Base-by-base conservation (phyloP, 2,888 invertebrate genomes). In the Muscina levida region DNA sequence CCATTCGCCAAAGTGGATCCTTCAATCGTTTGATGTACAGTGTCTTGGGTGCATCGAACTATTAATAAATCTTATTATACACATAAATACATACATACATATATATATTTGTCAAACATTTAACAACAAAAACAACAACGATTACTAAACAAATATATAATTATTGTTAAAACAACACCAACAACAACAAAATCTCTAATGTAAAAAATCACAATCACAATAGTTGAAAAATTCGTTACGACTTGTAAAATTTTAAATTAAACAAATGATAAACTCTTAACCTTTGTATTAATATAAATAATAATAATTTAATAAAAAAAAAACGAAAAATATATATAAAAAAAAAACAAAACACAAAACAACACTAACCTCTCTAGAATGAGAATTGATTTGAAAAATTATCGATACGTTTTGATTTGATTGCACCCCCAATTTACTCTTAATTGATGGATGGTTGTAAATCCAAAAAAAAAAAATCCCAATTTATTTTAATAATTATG, bases 11-110 rank as follows among this genome's bases (percentile, higher is more conserved):
- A 91, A 97, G 97, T 91, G 95, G 95, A 91, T 96, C 96, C 84
- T 97, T 97, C 93, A 96, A 96, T 91, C 95, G 97, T 90, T 94
- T 97, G 89, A 97, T 97, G 97, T 95, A 95, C 93, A 95, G 95
- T 92, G 96, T 97, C 85, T 92, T 97, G 89, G 95, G 96, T 85
- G 95, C 96, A 91, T 93, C 93, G 81, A 93, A 94, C 84, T 93
- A 92, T 86, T 93, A 93, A 86, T 5, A 31, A 5, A 8, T 8
- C 3, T 5, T 31, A 31, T 77, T 67, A 72, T 51, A 76, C 67
- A 72, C 56, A 76, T 77, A 62, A 72, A 42, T 31, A 31, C 73
- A 59, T 72, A n/a, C n/a, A n/a, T n/a, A n/a, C n/a, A n/a, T n/a
- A n/a, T n/a, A n/a, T n/a, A 76, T 67, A 70, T 71, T 72, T 73